Percentiles rank a stretch among this genome's conserved stretches.
These are phyloP conservation scores for Plectrocnemia conspersa DNA, from an alignment of 1,140 invertebrate species.

Conservation along the genomic window DNA sequence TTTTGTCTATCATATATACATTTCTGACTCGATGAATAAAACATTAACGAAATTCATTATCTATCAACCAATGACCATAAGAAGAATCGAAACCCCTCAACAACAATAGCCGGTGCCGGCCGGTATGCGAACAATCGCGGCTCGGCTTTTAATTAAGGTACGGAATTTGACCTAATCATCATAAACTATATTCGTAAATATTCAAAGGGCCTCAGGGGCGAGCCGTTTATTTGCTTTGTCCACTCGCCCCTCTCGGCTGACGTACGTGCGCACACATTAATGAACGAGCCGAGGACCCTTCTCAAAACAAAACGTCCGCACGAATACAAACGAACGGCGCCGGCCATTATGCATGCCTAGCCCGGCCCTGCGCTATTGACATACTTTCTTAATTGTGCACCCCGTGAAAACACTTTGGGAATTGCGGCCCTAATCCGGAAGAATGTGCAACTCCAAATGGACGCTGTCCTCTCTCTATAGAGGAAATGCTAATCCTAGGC, in stretches of 20 bases:
- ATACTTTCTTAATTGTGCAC: conserved; percentile 21
- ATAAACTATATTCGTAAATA: conserved; percentile 34
- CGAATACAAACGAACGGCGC: conserved; percentile 31
- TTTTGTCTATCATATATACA: no score
- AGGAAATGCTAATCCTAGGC: no score
- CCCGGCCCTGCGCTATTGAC: conserved; percentile 16
- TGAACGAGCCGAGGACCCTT: conserved; percentile 27
- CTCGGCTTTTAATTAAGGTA: conserved; percentile 21
- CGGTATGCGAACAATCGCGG: conserved; percentile 2
- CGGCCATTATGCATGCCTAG: conserved; percentile 7
- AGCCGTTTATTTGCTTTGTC: conserved; percentile 29
- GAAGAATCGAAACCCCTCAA: not conserved
- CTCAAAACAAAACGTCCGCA: conserved; percentile 18
- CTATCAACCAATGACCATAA: no score
- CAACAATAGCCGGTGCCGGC: not conserved
- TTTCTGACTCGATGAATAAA: no score
- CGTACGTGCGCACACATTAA: conserved; percentile 22
- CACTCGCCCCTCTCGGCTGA: conserved; percentile 6
- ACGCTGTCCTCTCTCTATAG: no score
- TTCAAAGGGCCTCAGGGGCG: conserved; percentile 23
- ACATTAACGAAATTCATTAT: no score
- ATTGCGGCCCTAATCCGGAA: no score
- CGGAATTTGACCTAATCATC: conserved; percentile 31
- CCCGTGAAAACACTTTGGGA: no score
- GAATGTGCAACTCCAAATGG: no score